Percentiles rank a stretch among this genome's conserved stretches.
Evolutionary conservation across 2,113 vertebrate species (phyloP).

Genomic region (Bolborhynchus lineola): DNA sequence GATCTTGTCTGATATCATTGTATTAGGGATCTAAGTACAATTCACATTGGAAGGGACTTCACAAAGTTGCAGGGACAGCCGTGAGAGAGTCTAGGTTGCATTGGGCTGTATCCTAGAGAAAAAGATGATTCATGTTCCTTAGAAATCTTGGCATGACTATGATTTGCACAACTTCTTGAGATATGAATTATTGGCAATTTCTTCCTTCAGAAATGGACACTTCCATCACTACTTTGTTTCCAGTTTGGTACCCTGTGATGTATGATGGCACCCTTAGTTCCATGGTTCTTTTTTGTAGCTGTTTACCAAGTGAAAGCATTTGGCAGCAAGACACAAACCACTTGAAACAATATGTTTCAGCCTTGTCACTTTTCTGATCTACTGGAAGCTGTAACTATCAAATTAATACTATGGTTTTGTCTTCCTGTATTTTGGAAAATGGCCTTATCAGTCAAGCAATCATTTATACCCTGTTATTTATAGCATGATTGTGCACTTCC

Average conservation of each 20-base stretch:
- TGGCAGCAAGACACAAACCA: background rate
- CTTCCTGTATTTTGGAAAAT: background rate
- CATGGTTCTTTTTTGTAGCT: background rate
- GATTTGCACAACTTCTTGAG: background rate
- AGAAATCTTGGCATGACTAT: background rate
- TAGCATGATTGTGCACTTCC: background rate
- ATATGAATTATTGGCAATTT: background rate
- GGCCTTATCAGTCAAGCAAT: background rate
- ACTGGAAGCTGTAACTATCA: slow-evolving; percentile 11
- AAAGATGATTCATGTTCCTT: background rate
- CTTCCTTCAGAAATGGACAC: background rate
- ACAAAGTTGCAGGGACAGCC: background rate
- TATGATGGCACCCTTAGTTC: background rate
- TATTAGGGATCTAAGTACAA: background rate
- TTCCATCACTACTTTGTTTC: background rate
- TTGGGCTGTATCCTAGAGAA: background rate
- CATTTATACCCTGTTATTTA: background rate
- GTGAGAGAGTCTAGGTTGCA: background rate
- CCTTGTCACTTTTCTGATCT: background rate
- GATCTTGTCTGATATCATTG: background rate
- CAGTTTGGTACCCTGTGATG: background rate
- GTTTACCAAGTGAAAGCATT: background rate
- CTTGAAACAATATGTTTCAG: slow-evolving; percentile 6
- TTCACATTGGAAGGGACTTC: background rate
- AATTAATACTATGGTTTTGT: slow-evolving; percentile 15